These are phyloP conservation scores for Cydia splendana DNA, from an alignment of 1,140 invertebrate species.

Conservation along the genomic window DNA sequence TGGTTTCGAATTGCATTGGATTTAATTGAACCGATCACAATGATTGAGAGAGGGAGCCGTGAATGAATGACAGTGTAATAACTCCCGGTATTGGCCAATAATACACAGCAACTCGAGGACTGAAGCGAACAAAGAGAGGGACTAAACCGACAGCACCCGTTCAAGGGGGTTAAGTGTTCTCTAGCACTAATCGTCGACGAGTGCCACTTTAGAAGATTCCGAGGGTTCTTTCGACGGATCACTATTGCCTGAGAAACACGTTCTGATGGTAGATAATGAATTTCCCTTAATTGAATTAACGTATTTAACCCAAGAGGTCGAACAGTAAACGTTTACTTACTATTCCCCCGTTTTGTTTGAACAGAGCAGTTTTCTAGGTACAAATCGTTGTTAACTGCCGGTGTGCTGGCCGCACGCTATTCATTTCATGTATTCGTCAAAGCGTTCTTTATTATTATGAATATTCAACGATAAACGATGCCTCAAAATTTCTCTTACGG, in stretches of 20 bases:
- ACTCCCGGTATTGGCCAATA: conserved; percentile 54
- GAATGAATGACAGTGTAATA: conserved; percentile 43
- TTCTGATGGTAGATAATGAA: conserved; percentile 63
- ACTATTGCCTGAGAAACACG: conserved; percentile 66
- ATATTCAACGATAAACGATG: conserved; percentile 34
- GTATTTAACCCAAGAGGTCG: conserved; percentile 48
- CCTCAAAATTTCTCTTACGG: conserved; percentile 14
- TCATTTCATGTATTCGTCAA: conserved; percentile 25
- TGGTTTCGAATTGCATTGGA: background rate
- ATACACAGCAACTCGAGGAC: conserved; percentile 46
- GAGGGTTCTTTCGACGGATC: conserved; percentile 67
- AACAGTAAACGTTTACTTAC: conserved; percentile 48
- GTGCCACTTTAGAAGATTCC: conserved; percentile 57
- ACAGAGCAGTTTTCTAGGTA: conserved; percentile 26
- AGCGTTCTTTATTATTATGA: conserved; percentile 35
- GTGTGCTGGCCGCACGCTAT: conserved; percentile 1
- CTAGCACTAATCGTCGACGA: conserved; percentile 61
- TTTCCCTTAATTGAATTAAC: conserved; percentile 67
- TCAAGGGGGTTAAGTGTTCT: conserved; percentile 62
- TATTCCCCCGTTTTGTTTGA: conserved; percentile 25
- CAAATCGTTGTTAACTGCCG: background rate
- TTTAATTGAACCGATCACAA: conserved; percentile 19
- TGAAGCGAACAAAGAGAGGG: conserved; percentile 54
- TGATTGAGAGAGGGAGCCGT: conserved; percentile 19
- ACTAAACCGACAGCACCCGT: conserved; percentile 51